Evolutionary conservation across 2,888 invertebrate genomes (phyloP), one percentile per base, ranked within the genome.

Genomic region (Bombylius discolor): DNA sequence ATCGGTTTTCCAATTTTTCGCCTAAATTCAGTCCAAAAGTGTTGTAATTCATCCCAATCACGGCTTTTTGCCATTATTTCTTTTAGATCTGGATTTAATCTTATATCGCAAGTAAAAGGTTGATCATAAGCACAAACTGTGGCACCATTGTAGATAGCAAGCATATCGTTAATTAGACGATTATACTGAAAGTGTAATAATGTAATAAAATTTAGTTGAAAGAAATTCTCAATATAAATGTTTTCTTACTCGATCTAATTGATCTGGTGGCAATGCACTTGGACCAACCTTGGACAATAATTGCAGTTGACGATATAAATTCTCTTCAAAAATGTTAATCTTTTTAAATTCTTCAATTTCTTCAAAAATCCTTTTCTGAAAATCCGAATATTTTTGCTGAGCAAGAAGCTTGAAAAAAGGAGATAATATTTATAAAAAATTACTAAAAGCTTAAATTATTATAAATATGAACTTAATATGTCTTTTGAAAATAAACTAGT

Each of bases 1-100:
- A 90, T 81, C 64, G 87, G 80, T 56, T 85, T 81, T 0, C 88
- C 90, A 0, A 92, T 89, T 61, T 88, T 85, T 62, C 94, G 79
- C 63, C 93, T 80, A 88, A 93, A 96, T 68, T 91, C 90, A 0
- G 85, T 83, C 96, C 96, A 96, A 0, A 85, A 82, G 66, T 89
- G 85, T 64, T 87, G 84, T 56, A 96, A 74, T 69, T 93, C 90
- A 59, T 93, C 88, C 86, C 93, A 93, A 67, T 95, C 87, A 51
- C 89, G 75, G 64, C 84, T 85, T 57, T 77, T 79, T 0, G 89
- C 87, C 89, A 93, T 88, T 58, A 90, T 84, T 44, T 77, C 76
- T 66, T 81, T 81, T 4, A 86, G 73, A 72, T 90, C 87, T 1
- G 90, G 90, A 67, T 90, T 88, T 5, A 91, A 77, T 48, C 86